Conservation (phyloP, 2,888 invertebrate species). For the Diogma glabrata region DNA sequence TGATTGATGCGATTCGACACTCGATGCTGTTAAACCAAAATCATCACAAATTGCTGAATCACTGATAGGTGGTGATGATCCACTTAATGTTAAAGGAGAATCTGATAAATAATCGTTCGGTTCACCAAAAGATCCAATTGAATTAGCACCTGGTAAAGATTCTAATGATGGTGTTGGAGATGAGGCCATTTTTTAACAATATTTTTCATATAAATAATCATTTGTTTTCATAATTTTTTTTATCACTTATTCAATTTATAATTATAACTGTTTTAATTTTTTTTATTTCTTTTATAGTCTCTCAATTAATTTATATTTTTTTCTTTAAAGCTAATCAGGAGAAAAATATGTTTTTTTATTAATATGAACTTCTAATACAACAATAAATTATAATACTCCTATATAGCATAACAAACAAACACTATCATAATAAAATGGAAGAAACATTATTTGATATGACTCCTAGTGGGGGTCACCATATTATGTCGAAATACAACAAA, state of each 20-base stretch:
- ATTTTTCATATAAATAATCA: conserved; percentile 6
- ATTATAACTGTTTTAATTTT: background rate
- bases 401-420: no score
- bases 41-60: conserved; percentile 73
- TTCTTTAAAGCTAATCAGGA: no score
- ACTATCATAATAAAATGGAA: no score
- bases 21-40: conserved; percentile 32
- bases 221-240: background rate
- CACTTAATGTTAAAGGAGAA: conserved; percentile 72
- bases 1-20: conserved; percentile 29
- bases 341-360: no score
- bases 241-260: background rate
- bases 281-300: background rate
- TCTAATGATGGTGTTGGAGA: conserved; percentile 79
- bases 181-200: conserved; percentile 82
- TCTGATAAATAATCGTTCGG: conserved; percentile 66
- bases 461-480: no score
- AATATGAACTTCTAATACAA: no score
- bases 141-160: conserved; percentile 76
- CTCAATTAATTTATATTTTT: conserved; percentile 4
- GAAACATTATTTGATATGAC: no score
- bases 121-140: conserved; percentile 76
- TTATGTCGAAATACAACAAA: no score
- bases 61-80: conserved; percentile 76
- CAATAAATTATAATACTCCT: no score